Evolutionary conservation across 2,888 invertebrate genomes (phyloP), one percentile per base, ranked within the genome.

Genomic region (Hydroisotoma schaefferi): DNA sequence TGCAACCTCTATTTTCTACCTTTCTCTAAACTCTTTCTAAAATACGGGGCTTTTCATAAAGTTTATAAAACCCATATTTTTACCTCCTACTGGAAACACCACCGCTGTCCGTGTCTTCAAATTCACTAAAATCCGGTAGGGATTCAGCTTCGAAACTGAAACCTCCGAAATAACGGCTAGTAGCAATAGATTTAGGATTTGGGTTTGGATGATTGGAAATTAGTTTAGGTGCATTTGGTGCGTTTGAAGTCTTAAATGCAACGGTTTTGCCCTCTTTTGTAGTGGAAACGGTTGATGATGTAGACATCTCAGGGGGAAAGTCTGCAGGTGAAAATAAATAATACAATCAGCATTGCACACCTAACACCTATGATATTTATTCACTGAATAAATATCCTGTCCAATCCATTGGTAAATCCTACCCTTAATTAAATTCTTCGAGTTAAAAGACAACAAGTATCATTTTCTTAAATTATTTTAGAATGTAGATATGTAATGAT

Each of bases 81-180:
- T 43, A 43, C 43, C 43, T 8, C 18, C 20, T 43, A 6, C 12
- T 43, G 6, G 12, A 15, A 20, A 20, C 43, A 15, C 61, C 65
- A 4, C 55, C 63, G 20, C 43, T 56, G 47, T 61, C 63, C 73
- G 80, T 79, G 37, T 80, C 78, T 76, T 81, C 81, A 73, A 81
- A 81, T 76, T 81, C 81, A 72, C 80, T 80, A 70, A 80, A 81
- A 74, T 81, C 81, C 49, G 81, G 79, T 66, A 81, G 73, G 38
- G 80, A 81, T 73, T 81, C 81, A 63, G 78, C 78, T 73, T 81
- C 81, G 70, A 81, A 81, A 74, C 79, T 79, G 73, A 80, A 79
- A 72, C 80, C 80, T 70, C 80, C 79, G 72, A 80, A 74, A 22
- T 60, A 56, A 33, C 52, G 57, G 37, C 54, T 49, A 27, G 49